Percentiles rank a stretch among this genome's conserved stretches.
Evolutionary conservation across 2,888 invertebrate genomes (phyloP).

Genomic region (Nemurella pictetii): DNA sequence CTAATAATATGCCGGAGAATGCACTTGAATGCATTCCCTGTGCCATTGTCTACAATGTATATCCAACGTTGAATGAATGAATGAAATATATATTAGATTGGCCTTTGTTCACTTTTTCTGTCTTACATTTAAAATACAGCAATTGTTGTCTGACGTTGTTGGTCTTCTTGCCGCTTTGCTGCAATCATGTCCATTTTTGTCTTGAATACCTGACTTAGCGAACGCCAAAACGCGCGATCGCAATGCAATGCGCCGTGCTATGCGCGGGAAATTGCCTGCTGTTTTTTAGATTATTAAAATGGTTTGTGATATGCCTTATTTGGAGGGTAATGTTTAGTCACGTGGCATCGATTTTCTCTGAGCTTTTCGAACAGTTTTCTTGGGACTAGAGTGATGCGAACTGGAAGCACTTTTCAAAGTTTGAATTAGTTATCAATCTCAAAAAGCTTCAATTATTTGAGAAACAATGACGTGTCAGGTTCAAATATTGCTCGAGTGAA

Average conservation of each 20-base stretch:
- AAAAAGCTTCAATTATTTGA: no score
- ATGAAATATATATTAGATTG: conserved; percentile 24
- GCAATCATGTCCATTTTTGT: conserved; percentile 9
- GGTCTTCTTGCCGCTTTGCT: background rate
- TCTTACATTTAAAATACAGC: conserved; percentile 25
- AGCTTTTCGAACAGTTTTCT: background rate
- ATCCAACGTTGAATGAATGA: conserved; percentile 14
- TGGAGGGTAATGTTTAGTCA: background rate
- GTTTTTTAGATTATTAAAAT: background rate
- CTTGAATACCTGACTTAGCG: background rate
- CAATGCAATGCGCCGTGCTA: background rate
- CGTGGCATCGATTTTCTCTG: background rate
- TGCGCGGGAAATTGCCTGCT: background rate
- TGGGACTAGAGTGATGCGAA: background rate
- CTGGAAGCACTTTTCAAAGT: no score
- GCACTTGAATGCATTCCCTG: conserved; percentile 15
- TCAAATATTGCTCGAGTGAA: no score
- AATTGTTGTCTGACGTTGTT: conserved; percentile 26
- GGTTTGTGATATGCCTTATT: background rate
- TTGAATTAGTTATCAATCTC: no score
- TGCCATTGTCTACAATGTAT: conserved; percentile 9
- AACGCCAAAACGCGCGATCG: background rate
- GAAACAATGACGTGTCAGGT: no score
- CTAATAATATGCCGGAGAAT: background rate
- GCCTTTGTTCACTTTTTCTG: conserved; percentile 18